Evolutionary conservation across 2,888 invertebrate genomes (phyloP), one percentile per base, ranked within the genome.

Genomic region (Archaeoteleia sp.): DNA sequence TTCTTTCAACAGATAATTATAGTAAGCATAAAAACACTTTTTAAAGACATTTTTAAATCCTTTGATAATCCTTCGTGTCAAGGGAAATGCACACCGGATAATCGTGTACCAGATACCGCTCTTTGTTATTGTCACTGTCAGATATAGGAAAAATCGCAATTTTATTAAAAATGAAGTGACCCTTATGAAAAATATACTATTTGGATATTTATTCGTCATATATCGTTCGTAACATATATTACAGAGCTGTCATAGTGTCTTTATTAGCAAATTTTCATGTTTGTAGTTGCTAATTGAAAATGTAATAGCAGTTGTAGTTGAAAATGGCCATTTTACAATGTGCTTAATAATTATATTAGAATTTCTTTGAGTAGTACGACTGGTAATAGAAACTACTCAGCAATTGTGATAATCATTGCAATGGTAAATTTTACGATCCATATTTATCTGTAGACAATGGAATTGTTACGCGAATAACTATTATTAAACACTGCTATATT

Each of bases 171-270:
- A 49, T 8, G 42, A 57, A 57, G 32, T 48, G 57, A 32, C 61
- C 53, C 53, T 61, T 53, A 45, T 39, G 60, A 39, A 37, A 51
- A 40, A 12, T 27, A 14, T 45, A 51, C 45, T 51, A 53, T 53
- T 45, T 27, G 37, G 34, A 48, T 17, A 40, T 7, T 39, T 51
- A 17, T 8, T 25, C 51, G 23, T 30, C n/a, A n/a, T n/a, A n/a
- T n/a, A n/a, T n/a, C n/a, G 51, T 45, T 30, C 39, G 37, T n/a
- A 51, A 37, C 10, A 3, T 29, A 29, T 3, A 29, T 51, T 35
- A 15, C 43, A 48, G 23, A 42, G 27, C 14, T 42, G 25, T 9
- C 10, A 39, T 39, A 29, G 29, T 29, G 5, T 29, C 29, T 5
- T 29, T 29, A 29, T 5, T 29, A 29, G 29, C 29, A 8, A 8